Base-by-base conservation (phyloP, 1,140 invertebrate genomes). In the Drosophila azteca region DNA sequence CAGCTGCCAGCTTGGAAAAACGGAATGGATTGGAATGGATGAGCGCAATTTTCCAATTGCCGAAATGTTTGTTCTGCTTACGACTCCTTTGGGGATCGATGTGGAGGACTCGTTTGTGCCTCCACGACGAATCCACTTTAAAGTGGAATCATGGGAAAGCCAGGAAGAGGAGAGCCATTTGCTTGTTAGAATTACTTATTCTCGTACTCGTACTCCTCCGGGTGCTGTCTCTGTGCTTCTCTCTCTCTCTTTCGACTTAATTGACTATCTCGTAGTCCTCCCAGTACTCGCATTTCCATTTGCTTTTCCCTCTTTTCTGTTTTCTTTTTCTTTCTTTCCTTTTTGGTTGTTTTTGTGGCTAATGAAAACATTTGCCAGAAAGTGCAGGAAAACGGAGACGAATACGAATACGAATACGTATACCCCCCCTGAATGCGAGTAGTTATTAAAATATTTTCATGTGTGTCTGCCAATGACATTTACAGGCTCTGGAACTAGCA, bases 361-460 rank as follows among this genome's bases (percentile, higher is more conserved):
- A 87, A 85, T 85, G 82, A 85, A 85, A 87, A 87, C 82, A 87
- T 85, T 85, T 81, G 78, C 63, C 49, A 49, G 44, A 17, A 43
- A 26, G 39, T 44, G 59, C 52, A 49, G 44, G 35, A 63, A 59
- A 73, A 60, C 50, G 52, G 66, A 77, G 65, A 74, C 60, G 60
- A 72, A 73, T 52, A 74, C 81, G 53, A 77, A 62, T 75, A 65
- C 60, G 60, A 73, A 74, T 48, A 74, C 81, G 54, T n/a, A n/a
- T n/a, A n/a, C n/a, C 17, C 17, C 17, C 17, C 17, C 17, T 52
- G 60, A 73, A 74, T 48, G 70, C 81, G 54, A 80, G 70, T 75
- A 65, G 82, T 82, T 87, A 85, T 85, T 85, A 85, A 87, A 85
- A 85, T 87, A 85, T 78, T 87, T 85, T 85, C 54, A 74, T 87